Percentiles rank a stretch among this genome's conserved stretches.
Conservation (phyloP, 2,888 invertebrate genomes). For the Parapristionchus giblindavisi region DNA sequence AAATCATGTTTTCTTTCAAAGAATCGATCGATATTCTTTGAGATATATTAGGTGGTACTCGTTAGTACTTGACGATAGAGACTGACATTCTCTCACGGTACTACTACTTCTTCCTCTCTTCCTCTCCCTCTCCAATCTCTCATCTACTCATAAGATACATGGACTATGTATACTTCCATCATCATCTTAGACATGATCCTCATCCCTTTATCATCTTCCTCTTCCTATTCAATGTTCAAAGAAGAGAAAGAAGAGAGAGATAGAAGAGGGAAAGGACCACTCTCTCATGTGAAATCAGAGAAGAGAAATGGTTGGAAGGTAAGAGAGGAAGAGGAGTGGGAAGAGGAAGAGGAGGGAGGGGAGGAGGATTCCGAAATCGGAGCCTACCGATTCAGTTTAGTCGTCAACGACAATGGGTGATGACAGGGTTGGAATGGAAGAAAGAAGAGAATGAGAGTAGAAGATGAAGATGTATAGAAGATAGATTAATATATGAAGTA, state of each 20-base stretch:
- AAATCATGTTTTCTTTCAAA: background rate
- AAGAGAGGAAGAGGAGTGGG: background rate
- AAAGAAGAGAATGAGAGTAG: background rate
- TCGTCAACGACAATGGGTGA: background rate
- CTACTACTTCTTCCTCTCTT: background rate
- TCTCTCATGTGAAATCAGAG: slow-evolving; percentile 10
- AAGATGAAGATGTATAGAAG: no score
- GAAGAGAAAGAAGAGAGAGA: no score
- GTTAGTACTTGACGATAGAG: no score
- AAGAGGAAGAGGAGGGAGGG: background rate
- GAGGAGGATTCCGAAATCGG: slow-evolving; percentile 5
- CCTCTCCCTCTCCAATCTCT: slow-evolving; percentile 26
- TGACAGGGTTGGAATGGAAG: background rate
- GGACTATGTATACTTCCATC: background rate
- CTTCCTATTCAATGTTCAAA: background rate
- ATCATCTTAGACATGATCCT: background rate
- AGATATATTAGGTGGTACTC: no score
- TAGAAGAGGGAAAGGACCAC: slow-evolving; percentile 6
- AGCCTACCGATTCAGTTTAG: slow-evolving; percentile 13
- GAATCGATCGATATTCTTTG: no score
- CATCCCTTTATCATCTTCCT: background rate
- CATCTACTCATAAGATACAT: slow-evolving; percentile 18
- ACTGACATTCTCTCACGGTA: no score
- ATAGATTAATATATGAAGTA: no score
- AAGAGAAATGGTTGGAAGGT: background rate